Conservation (phyloP, 2,888 invertebrate species). For the Ophraella communa region DNA sequence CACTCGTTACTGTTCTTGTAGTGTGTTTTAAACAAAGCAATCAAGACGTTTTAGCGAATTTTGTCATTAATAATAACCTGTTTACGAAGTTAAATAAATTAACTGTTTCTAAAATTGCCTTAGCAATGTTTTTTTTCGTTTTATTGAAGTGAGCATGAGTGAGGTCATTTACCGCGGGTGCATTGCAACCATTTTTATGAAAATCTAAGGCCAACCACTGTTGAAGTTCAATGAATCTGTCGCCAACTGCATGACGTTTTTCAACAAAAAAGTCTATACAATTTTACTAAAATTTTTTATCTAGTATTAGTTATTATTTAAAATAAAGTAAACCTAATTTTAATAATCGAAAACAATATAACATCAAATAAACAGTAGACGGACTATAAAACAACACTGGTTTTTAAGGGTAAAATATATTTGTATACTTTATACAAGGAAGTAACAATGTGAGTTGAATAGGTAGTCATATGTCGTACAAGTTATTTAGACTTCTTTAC, state of each 20-base stretch:
- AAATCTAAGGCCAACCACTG: slow-evolving; percentile 66
- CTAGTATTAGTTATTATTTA: not conserved
- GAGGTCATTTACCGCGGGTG: slow-evolving; percentile 57
- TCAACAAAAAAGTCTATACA: not conserved
- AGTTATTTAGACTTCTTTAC: too few species aligned
- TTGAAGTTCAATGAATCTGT: slow-evolving; percentile 49
- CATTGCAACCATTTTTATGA: slow-evolving; percentile 64
- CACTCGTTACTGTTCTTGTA: too few species aligned
- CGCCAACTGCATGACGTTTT: slow-evolving; percentile 20
- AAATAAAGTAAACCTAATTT: too few species aligned
- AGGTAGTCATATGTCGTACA: too few species aligned
- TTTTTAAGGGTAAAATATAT: too few species aligned
- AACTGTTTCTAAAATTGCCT: not conserved
- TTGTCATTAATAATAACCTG: not conserved
- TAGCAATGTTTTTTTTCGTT: not conserved
- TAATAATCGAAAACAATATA: too few species aligned
- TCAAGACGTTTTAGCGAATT: not conserved
- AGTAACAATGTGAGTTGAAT: too few species aligned
- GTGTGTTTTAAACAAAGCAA: too few species aligned
- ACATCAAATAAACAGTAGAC: too few species aligned
- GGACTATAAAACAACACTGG: too few species aligned
- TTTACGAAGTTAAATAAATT: not conserved
- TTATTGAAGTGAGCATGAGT: slow-evolving; percentile 6
- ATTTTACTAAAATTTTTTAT: not conserved
- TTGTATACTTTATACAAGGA: too few species aligned